These are phyloP conservation scores for Myotis vivesi DNA, from an alignment of 2,797 vertebrate species.

Conservation along the genomic window DNA sequence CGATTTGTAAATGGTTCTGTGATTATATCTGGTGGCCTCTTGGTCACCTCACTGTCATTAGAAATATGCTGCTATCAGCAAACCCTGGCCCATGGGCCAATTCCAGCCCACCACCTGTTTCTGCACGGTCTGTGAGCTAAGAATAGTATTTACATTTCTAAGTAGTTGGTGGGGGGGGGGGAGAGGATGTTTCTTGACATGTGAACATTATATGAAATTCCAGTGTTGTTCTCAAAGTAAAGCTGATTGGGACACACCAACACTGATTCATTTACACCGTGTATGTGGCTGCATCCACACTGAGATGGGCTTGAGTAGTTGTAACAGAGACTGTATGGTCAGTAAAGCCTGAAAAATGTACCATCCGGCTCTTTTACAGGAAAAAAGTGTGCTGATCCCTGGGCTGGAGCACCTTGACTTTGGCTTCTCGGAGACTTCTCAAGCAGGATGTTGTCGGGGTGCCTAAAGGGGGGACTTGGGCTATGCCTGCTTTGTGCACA, in stretches of 20 bases:
- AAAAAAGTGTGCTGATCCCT: neutral
- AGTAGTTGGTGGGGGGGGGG: neutral
- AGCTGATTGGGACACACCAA: neutral
- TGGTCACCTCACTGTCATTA: neutral
- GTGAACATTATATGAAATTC: neutral
- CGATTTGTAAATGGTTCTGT: neutral
- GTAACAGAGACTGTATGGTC: neutral
- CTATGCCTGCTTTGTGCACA: neutral
- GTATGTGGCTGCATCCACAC: neutral
- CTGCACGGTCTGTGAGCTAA: neutral
- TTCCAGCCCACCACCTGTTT: neutral
- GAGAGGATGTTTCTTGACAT: neutral
- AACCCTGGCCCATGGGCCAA: fast-evolving
- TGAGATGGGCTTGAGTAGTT: neutral
- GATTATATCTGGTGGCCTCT: neutral
- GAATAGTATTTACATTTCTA: neutral
- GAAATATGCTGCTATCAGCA: neutral
- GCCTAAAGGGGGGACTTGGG: neutral
- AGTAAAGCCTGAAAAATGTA: neutral
- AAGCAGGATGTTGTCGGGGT: neutral
- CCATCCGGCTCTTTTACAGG: neutral
- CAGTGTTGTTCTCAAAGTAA: neutral
- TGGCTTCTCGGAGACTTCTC: neutral
- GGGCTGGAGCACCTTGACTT: neutral
- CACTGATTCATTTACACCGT: neutral